A percentile compares a stretch with the other conserved stretches of the same genome.
phyloP scores from a whole-genome alignment of 2,888 invertebrate species.

The Trachelus troglodyta region DNA sequence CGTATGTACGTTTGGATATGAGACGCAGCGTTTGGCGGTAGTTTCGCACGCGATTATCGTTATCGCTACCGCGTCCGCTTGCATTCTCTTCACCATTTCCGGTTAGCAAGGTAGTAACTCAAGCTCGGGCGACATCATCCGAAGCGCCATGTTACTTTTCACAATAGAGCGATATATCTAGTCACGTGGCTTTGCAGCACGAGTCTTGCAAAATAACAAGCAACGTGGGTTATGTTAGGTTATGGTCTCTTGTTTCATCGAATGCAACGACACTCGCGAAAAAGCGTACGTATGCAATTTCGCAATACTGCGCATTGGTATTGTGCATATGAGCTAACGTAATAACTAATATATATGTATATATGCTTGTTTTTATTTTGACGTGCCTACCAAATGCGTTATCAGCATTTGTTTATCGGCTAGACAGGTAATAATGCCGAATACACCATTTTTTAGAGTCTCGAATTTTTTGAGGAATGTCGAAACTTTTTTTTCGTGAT shows the following conservation, averaged over 20 bases:
- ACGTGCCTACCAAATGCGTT: not conserved
- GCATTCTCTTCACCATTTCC: not conserved
- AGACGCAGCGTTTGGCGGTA: not conserved
- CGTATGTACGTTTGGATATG: not conserved
- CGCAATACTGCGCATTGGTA: not conserved
- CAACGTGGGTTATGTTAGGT: conserved; percentile 36
- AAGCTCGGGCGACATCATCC: not conserved
- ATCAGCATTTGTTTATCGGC: not conserved
- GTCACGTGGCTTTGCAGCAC: not conserved
- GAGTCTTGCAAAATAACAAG: conserved; percentile 21
- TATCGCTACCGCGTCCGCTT: not conserved
- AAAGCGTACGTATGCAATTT: not conserved
- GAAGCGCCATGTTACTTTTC: not conserved
- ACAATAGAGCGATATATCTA: not conserved
- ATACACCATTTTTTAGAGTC: not conserved
- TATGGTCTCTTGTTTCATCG: conserved; percentile 38
- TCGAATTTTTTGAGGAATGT: not conserved
- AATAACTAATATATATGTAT: not conserved
- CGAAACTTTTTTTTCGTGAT: not conserved
- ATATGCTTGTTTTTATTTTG: not conserved
- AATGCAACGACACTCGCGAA: conserved; percentile 10
- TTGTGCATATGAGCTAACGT: not conserved
- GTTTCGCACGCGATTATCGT: not conserved
- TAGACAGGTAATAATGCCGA: not conserved
- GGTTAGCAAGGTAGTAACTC: not conserved